Conservation (phyloP, 1,140 invertebrate species). For the Gonatopus flavifemur region DNA sequence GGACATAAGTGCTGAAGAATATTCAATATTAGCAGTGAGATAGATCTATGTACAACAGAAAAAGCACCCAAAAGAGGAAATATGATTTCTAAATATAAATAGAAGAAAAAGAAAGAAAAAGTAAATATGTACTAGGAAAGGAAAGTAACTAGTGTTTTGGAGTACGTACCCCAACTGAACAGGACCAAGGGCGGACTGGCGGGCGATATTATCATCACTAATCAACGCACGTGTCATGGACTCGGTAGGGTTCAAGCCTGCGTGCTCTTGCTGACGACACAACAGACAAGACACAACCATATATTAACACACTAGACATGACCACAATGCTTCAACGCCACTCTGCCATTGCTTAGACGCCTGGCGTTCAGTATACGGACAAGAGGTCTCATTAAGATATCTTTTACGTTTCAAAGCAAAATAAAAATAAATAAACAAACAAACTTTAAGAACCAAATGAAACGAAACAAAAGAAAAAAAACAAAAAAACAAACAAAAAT, state of each 20-base stretch:
- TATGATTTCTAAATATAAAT: constrained; percentile 12
- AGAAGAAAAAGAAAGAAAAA: constrained; percentile 19
- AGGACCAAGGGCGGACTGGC: constrained; percentile 77
- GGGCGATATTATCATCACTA: constrained; percentile 82
- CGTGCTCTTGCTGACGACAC: constrained; percentile 79
- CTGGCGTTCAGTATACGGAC: constrained; percentile 39
- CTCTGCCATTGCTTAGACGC: constrained; percentile 34
- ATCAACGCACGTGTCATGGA: constrained; percentile 89
- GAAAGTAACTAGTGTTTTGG: constrained; percentile 34
- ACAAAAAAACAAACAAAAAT: no score
- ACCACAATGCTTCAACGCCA: constrained; percentile 51
- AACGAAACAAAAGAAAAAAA: no score
- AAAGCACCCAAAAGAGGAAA: no score
- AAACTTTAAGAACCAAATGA: constrained; percentile 8
- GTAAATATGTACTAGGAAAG: not conserved
- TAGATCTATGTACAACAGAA: no score
- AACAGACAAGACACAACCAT: constrained; percentile 67
- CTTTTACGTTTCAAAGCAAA: constrained; percentile 29
- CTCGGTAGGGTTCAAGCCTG: constrained; percentile 85
- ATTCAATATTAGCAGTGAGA: no score
- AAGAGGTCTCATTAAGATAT: constrained; percentile 33
- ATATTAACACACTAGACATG: constrained; percentile 60
- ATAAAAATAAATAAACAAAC: not conserved
- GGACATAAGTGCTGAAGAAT: no score
- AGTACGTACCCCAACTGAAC: constrained; percentile 89